Conservation (phyloP, 2,113 vertebrate genomes). For the Zosterops borbonicus region DNA sequence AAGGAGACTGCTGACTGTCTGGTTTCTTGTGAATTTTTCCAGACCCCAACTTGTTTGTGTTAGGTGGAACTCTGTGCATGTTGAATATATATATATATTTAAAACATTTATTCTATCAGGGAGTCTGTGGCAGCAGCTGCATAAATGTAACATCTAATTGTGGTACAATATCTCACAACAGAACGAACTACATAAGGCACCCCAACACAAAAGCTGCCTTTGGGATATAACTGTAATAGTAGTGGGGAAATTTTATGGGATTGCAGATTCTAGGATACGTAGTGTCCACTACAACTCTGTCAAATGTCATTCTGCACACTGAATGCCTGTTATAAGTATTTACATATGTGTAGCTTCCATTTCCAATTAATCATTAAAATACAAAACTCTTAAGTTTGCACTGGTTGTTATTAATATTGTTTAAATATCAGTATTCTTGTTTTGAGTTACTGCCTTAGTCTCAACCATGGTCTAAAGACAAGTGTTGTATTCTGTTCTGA, state of each 20-base stretch:
- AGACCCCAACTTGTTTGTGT: neutral
- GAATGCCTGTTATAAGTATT: neutral
- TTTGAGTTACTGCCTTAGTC: neutral
- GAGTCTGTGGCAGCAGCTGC: neutral
- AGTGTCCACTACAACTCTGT: neutral
- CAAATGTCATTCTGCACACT: neutral
- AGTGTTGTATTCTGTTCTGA: neutral
- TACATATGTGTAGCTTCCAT: neutral
- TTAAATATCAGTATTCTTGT: neutral
- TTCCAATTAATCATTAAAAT: neutral
- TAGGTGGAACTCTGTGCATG: neutral
- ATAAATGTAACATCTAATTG: neutral
- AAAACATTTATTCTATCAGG: fast-evolving
- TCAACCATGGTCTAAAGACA: neutral
- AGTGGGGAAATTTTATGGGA: neutral
- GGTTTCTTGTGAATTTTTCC: neutral
- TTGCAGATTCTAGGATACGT: neutral
- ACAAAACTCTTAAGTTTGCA: neutral
- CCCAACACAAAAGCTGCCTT: neutral
- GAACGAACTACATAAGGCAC: neutral
- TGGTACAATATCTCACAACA: neutral
- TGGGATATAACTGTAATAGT: neutral
- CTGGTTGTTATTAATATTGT: neutral
- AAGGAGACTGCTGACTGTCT: neutral
- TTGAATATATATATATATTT: neutral